phyloP scores from a whole-genome alignment of 2,797 vertebrate genomes.

The Helicolenus hilgendorfi region DNA sequence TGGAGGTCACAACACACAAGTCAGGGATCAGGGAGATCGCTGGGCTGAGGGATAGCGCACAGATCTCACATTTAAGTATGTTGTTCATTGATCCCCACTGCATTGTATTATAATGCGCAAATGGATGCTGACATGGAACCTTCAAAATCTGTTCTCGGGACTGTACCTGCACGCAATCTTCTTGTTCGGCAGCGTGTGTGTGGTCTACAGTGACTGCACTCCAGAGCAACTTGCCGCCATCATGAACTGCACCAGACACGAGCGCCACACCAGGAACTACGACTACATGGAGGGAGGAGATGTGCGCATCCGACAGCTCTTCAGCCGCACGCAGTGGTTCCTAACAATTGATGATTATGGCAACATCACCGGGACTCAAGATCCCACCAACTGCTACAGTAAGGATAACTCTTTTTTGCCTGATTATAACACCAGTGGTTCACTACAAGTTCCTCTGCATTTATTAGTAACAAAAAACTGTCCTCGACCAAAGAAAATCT shows the following conservation, averaged over 20 bases:
- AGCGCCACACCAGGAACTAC: conserved; percentile 97
- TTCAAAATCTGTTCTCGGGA: conserved; percentile 97
- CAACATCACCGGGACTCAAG: conserved; percentile 97
- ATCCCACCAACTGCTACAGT: conserved; percentile 98
- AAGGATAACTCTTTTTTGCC: conserved; percentile 84
- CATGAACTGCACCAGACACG: conserved; percentile 98
- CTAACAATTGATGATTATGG: conserved; percentile 97
- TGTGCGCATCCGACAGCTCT: conserved; percentile 97
- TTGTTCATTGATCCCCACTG: conserved; percentile 94
- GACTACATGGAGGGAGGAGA: conserved; percentile 99
- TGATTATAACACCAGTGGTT: background rate
- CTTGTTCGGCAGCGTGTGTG: conserved; percentile 94
- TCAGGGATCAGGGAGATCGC: conserved; percentile 85
- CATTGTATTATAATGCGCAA: conserved; percentile 99
- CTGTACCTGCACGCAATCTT: conserved; percentile 96
- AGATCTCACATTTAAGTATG: conserved; percentile 96
- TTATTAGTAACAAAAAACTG: background rate
- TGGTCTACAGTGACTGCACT: conserved; percentile 96
- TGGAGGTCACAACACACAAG: conserved; percentile 85
- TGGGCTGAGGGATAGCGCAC: conserved; percentile 81
- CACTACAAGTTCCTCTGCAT: background rate
- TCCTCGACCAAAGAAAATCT: background rate
- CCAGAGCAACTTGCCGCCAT: conserved; percentile 96
- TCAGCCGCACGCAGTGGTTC: conserved; percentile 99
- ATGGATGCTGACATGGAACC: conserved; percentile 99